These are phyloP conservation scores for Conomelus anceps DNA, from an alignment of 2,888 invertebrate genomes.

Conservation along the genomic window DNA sequence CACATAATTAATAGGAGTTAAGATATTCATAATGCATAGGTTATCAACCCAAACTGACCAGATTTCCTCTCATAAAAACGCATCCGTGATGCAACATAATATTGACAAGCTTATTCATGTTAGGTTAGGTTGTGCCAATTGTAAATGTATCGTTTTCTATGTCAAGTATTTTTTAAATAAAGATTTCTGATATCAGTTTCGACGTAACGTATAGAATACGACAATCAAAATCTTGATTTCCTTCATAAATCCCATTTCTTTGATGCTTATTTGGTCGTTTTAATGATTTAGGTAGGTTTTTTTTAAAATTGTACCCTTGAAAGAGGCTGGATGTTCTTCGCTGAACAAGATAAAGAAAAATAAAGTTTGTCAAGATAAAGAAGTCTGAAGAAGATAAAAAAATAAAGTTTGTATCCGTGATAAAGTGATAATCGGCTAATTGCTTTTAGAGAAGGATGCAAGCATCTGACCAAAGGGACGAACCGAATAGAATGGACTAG, in stretches of 20 bases:
- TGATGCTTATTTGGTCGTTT: neutral
- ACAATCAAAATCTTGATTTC: neutral
- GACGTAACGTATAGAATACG: neutral
- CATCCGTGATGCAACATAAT: no score
- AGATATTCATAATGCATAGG: no score
- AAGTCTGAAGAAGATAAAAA: neutral
- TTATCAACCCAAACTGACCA: no score
- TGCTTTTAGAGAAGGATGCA: neutral
- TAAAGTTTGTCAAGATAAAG: no score
- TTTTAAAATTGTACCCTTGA: neutral
- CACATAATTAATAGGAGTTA: no score
- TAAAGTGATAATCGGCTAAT: neutral
- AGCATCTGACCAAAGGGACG: neutral
- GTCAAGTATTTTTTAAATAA: no score
- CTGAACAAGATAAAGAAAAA: neutral
- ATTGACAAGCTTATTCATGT: no score
- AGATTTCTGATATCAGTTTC: neutral
- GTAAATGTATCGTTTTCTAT: no score
- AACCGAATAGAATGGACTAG: neutral
- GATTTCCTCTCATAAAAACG: no score
- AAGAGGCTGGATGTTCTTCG: neutral
- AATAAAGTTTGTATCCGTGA: neutral
- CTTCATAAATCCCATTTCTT: neutral
- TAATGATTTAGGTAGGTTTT: neutral
- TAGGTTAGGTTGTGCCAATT: no score